Evolutionary conservation across 2,888 invertebrate genomes (phyloP).

Genomic region (Agonopterix subpropinquella): DNA sequence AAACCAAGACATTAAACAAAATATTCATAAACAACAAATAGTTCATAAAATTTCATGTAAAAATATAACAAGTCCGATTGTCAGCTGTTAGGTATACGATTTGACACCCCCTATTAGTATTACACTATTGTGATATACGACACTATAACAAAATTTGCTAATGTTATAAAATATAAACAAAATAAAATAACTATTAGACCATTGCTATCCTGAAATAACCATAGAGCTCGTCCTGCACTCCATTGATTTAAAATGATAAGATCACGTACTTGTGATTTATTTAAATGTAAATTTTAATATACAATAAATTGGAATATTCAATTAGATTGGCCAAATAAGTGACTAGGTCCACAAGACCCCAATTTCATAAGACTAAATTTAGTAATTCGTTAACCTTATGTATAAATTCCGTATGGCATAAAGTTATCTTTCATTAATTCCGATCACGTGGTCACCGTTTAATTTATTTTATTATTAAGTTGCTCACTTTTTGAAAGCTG

Average conservation of each 20-base stretch:
- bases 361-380: constrained; percentile 72
- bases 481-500: constrained; percentile 74
- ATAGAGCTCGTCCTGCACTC: constrained; percentile 72
- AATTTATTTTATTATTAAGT: constrained; percentile 55
- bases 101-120: constrained; percentile 74
- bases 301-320: constrained; percentile 75
- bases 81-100: constrained; percentile 64
- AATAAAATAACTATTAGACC: constrained; percentile 70
- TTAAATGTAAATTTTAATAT: constrained; percentile 58
- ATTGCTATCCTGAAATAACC: constrained; percentile 72
- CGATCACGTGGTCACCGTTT: constrained; percentile 62
- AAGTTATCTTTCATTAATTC: constrained; percentile 75
- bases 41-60: constrained; percentile 71
- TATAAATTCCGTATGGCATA: constrained; percentile 75
- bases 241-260: constrained; percentile 62
- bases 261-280: constrained; percentile 62
- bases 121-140: constrained; percentile 74
- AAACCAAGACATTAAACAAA: constrained; percentile 72
- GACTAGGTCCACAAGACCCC: constrained; percentile 72
- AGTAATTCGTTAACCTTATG: constrained; percentile 76
- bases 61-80: constrained; percentile 62
- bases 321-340: constrained; percentile 73
- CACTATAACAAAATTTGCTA: constrained; percentile 74
- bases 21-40: constrained; percentile 69
- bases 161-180: constrained; percentile 68